These are phyloP conservation scores for Nesogale talazaci DNA, from an alignment of 2,113 vertebrate species.

Conservation along the genomic window DNA sequence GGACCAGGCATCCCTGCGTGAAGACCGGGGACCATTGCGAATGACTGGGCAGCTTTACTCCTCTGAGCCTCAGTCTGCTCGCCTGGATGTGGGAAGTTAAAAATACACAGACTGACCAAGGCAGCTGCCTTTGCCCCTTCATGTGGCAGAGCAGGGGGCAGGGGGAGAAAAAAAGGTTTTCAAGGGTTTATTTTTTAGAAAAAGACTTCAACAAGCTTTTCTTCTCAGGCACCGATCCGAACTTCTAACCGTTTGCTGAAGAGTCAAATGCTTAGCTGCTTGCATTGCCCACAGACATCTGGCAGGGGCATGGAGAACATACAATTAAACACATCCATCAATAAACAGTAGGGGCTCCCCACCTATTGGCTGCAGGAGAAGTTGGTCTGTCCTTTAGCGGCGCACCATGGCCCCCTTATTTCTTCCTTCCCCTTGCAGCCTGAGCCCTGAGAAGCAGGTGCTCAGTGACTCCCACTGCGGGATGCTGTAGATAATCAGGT, in stretches of 20 bases:
- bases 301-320: neutral
- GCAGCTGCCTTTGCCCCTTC: neutral
- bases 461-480: rapidly evolving
- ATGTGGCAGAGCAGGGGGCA: neutral
- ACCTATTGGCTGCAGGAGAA: neutral
- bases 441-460: neutral
- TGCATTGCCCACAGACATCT: neutral
- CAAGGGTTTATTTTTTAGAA: neutral
- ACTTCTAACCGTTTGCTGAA: neutral
- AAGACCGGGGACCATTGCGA: neutral
- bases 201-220: neutral
- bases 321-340: neutral
- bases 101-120: neutral
- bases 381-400: neutral
- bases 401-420: neutral
- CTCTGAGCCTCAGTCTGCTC: constrained; percentile 8
- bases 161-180: neutral
- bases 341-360: neutral
- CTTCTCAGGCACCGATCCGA: neutral
- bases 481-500: neutral
- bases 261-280: neutral
- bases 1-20: neutral
- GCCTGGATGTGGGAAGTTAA: neutral
- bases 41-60: neutral
- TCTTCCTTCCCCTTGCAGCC: rapidly evolving